A percentile compares a stretch with the other conserved stretches of the same genome.
These are phyloP conservation scores for Anastrepha ludens DNA, from an alignment of 1,140 invertebrate genomes.

Conservation along the genomic window DNA sequence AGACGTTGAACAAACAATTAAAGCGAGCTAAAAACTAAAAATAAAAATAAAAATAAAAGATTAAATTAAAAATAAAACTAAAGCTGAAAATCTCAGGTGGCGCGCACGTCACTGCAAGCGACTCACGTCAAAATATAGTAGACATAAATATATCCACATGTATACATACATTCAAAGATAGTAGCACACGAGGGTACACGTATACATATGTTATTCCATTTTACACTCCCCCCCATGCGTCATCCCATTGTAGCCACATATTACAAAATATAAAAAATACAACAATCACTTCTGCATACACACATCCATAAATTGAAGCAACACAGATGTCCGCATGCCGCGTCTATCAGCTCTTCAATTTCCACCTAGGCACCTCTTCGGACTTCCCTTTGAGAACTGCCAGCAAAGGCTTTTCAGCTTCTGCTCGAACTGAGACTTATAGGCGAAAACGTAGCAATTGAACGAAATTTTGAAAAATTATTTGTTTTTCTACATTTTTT, in stretches of 20 bases:
- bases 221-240: not conserved
- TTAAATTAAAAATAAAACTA: not conserved
- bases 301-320: not conserved
- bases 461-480: constrained; percentile 32
- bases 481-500: not conserved
- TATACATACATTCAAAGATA: not conserved
- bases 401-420: not conserved
- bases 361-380: not conserved
- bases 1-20: constrained; percentile 31
- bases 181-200: not conserved
- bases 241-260: not conserved
- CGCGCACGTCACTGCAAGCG: not conserved
- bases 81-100: not conserved
- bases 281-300: too few species aligned
- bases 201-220: not conserved
- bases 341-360: not conserved
- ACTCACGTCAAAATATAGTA: not conserved
- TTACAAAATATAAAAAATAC: not conserved
- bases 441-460: not conserved
- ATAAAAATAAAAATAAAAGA: not conserved
- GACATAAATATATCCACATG: not conserved
- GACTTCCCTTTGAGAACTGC: not conserved
- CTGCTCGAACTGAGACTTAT: not conserved
- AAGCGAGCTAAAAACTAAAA: not conserved
- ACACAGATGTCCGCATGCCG: constrained; percentile 8